A percentile compares a stretch with the other conserved stretches of the same genome.
Evolutionary conservation across 1,140 invertebrate genomes (phyloP).

Genomic region (Agrypnia vestita): DNA sequence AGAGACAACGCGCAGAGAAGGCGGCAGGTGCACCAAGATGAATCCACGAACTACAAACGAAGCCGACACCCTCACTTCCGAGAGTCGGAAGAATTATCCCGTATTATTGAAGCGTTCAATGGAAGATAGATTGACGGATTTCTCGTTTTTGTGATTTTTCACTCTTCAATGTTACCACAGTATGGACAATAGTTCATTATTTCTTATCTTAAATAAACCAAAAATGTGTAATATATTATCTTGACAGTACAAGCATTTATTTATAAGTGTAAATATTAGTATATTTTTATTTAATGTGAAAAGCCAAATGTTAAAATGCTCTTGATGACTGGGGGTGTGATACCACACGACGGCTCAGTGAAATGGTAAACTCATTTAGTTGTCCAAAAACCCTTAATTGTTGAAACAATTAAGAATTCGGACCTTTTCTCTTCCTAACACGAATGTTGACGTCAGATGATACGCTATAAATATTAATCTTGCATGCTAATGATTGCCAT

Average conservation of each 20-base stretch:
- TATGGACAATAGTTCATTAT: constrained; percentile 55
- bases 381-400: not conserved
- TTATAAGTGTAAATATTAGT: constrained; percentile 58
- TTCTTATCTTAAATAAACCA: constrained; percentile 57
- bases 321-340: constrained; percentile 25
- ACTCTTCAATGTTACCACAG: constrained; percentile 56
- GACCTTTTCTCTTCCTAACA: not conserved
- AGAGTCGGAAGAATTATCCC: constrained; percentile 44
- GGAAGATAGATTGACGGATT: constrained; percentile 42
- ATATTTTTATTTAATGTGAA: constrained; percentile 43
- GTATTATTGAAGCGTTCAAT: constrained; percentile 26
- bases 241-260: constrained; percentile 60
- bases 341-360: constrained; percentile 10
- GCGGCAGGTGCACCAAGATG: constrained; percentile 48
- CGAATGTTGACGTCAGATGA: not conserved
- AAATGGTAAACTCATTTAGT: too few relatives aligned
- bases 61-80: constrained; percentile 56
- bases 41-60: constrained; percentile 50
- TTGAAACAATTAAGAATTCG: not conserved
- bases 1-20: constrained; percentile 39
- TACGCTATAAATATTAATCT: not conserved
- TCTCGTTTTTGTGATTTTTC: constrained; percentile 20
- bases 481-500: constrained; percentile 18
- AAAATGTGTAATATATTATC: constrained; percentile 59
- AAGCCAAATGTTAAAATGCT: constrained; percentile 35